These are phyloP conservation scores for Atopsyche davidsoni DNA, from an alignment of 1,140 invertebrate species.

Conservation along the genomic window DNA sequence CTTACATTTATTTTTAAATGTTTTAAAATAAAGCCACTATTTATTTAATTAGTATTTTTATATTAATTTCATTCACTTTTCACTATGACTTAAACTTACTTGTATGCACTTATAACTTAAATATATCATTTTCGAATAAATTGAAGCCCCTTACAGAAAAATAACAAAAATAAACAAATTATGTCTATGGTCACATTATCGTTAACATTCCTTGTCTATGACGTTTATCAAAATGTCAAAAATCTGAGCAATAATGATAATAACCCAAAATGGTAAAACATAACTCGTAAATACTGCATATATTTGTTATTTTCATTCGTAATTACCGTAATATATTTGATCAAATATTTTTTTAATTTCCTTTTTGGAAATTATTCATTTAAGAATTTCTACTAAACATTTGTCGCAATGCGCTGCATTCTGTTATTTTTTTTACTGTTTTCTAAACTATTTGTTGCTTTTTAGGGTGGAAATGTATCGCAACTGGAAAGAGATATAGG, in stretches of 20 bases:
- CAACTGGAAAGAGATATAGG: conserved; percentile 97
- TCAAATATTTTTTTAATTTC: conserved; percentile 5
- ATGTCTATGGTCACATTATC: neutral
- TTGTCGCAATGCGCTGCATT: neutral
- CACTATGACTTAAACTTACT: no score
- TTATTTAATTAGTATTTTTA: no score
- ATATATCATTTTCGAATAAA: no score
- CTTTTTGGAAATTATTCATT: neutral
- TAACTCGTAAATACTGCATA: neutral
- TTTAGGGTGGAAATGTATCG: conserved; percentile 94
- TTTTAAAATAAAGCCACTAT: no score
- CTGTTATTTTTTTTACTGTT: neutral
- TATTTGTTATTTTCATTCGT: neutral
- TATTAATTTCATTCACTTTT: no score
- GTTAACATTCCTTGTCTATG: conserved; percentile 13
- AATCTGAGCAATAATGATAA: conserved; percentile 18
- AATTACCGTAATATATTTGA: neutral
- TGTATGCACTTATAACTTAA: no score
- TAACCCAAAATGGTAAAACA: conserved; percentile 20
- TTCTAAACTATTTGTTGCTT: conserved; percentile 11
- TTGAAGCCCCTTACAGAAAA: neutral
- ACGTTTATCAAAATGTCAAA: conserved; percentile 23
- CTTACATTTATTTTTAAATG: no score
- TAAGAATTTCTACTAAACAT: neutral
- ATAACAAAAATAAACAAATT: neutral